Conservation (phyloP, 2,888 invertebrate species). For the Schrankia costaestrigalis region DNA sequence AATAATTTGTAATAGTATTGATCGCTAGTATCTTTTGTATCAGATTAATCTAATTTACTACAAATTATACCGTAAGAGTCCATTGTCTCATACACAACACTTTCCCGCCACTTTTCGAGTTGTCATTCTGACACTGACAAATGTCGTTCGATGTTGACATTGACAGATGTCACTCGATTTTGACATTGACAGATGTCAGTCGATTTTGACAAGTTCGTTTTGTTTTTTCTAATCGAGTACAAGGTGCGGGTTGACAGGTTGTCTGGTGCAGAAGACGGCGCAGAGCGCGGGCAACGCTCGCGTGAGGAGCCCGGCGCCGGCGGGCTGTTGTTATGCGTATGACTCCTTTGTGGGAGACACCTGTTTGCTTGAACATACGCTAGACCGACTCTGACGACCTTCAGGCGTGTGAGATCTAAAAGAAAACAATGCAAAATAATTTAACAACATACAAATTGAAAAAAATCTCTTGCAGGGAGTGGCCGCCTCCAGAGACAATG, state of each 20-base stretch:
- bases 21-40: constrained; percentile 28
- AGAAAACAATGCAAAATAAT: neutral
- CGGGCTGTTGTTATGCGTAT: constrained; percentile 67
- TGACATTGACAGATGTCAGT: constrained; percentile 21
- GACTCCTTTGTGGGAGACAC: constrained; percentile 65
- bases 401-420: constrained; percentile 66
- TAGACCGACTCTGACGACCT: constrained; percentile 65
- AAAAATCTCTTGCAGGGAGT: no score
- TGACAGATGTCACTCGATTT: constrained; percentile 10
- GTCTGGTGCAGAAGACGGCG: constrained; percentile 66
- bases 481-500: no score
- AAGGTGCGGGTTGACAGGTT: constrained; percentile 47
- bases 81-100: constrained; percentile 24
- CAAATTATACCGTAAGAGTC: constrained; percentile 24
- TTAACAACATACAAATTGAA: no score
- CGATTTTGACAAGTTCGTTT: constrained; percentile 7
- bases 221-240: constrained; percentile 43
- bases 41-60: constrained; percentile 15
- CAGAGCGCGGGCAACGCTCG: constrained; percentile 65
- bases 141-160: neutral
- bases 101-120: constrained; percentile 16
- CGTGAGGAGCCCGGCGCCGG: constrained; percentile 58
- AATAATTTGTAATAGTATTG: constrained; percentile 20
- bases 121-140: constrained; percentile 9
- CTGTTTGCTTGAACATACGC: constrained; percentile 59